Evolutionary conservation across 2,797 vertebrate genomes (phyloP), one percentile per base, ranked within the genome.

Genomic region (Anas flavirostris): DNA sequence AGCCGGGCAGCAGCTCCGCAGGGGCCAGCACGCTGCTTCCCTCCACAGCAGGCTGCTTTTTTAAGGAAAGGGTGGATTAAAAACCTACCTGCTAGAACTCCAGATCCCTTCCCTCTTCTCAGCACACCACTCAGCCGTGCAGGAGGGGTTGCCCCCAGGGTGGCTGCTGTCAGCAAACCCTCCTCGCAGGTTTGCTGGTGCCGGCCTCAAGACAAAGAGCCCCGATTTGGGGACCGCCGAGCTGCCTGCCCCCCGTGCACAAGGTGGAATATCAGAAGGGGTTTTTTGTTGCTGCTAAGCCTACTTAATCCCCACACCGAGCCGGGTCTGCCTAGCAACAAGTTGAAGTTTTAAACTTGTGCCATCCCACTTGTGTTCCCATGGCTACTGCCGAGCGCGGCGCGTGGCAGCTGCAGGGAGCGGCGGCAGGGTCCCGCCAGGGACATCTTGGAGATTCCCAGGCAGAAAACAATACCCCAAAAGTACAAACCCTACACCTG

Each of bases 261-360:
- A 55, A 80, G 18, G 66, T 5, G 79, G 59, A 81, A 33, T 67
- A 95, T 63, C 28, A 89, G 86, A 90, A 79, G 9, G 73, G 81
- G 68, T 56, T 86, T 70, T 37, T 56, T 76, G 31, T 62, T 92
- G 93, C 82, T 88, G 75, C 96, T 91, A 93, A 96, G 55, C 94
- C 86, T 93, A 82, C 80, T 96, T 96, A 95, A 97, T 96, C 96
- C 78, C 79, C 80, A 93, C 44, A 44, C 31, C 37, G 50, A 95
- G 82, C 92, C 74, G 87, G 82, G 95, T 96, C 96, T 97, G 97
- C 97, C 95, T 98, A 97, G 97, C 97, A 98, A 98, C 97, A 98
- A 97, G 97, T 97, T 92, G 86, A 84, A 96, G 96, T 97, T 97
- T 97, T 93, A 97, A 97, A 97, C 95, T 97, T 94, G 55, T 96